phyloP scores from a whole-genome alignment of 2,113 vertebrate genomes.

The Brachyhypopomus occidentalis region DNA sequence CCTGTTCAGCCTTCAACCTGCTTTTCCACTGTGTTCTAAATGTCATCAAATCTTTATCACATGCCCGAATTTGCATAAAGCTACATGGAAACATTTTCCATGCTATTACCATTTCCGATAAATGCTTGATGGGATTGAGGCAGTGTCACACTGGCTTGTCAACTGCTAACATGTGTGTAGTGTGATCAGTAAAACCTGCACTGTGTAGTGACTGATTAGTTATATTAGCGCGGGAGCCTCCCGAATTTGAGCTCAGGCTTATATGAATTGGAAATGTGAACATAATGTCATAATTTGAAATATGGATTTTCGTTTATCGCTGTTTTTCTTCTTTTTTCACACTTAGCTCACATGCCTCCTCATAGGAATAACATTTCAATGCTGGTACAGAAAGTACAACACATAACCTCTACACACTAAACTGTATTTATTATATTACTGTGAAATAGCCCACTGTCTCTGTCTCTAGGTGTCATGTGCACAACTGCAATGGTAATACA shows the following conservation, averaged over 20 bases:
- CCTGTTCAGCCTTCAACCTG: slow-evolving; percentile 13
- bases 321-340: not conserved
- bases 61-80: slow-evolving; percentile 48
- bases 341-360: not conserved
- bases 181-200: slow-evolving; percentile 18
- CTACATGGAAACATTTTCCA: slow-evolving; percentile 51
- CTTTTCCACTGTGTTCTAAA: slow-evolving; percentile 37
- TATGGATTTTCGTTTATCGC: not conserved
- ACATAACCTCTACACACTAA: not conserved
- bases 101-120: slow-evolving; percentile 52
- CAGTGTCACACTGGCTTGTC: slow-evolving; percentile 39
- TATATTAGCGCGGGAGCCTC: not conserved
- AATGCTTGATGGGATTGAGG: slow-evolving; percentile 46
- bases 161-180: slow-evolving; percentile 28
- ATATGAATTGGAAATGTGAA: slow-evolving; percentile 19
- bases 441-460: no score
- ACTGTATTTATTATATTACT: not conserved
- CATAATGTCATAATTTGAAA: not conserved
- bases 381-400: no score
- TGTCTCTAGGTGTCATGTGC: no score
- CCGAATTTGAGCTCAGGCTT: slow-evolving; percentile 3
- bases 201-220: slow-evolving; percentile 14
- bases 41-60: slow-evolving; percentile 47
- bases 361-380: not conserved
- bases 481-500: no score